phyloP scores from a whole-genome alignment of 2,113 vertebrate genomes.

The Halcyon malimbica region DNA sequence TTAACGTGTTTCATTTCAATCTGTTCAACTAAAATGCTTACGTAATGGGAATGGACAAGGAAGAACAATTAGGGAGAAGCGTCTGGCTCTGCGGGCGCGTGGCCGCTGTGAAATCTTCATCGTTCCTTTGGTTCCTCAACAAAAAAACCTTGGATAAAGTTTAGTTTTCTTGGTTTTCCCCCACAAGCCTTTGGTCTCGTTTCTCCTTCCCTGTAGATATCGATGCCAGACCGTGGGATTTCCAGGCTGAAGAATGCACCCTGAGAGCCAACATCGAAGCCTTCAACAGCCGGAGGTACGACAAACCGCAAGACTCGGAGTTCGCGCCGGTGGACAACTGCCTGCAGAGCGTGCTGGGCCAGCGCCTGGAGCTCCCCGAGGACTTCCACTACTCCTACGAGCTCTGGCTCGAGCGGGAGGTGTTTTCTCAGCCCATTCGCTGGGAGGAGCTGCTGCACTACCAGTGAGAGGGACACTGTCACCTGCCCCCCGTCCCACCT shows the following conservation, averaged over 20 bases:
- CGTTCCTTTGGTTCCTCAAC: background rate
- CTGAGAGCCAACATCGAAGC: conserved; percentile 93
- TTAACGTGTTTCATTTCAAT: background rate
- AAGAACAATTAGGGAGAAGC: background rate
- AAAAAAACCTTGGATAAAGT: too few species aligned
- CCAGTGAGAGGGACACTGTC: conserved; percentile 52
- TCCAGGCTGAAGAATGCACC: conserved; percentile 97
- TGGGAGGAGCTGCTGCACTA: conserved; percentile 94
- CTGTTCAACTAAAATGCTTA: background rate
- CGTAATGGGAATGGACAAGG: background rate
- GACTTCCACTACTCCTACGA: conserved; percentile 95
- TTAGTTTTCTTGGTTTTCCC: too few species aligned
- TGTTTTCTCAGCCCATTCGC: conserved; percentile 94
- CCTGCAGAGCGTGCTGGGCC: conserved; percentile 94
- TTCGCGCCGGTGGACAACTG: conserved; percentile 96
- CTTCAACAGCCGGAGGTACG: conserved; percentile 93
- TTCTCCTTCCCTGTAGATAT: conserved; percentile 78
- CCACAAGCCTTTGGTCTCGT: fast-evolving
- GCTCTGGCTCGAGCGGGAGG: conserved; percentile 96
- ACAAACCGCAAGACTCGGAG: conserved; percentile 82
- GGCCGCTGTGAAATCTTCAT: background rate
- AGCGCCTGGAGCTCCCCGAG: conserved; percentile 88
- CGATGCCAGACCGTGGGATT: conserved; percentile 96
- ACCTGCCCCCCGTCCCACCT: background rate
- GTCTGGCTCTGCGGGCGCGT: background rate